Evolutionary conservation across 2,797 vertebrate species (phyloP).

Genomic region (Malurus splendens): DNA sequence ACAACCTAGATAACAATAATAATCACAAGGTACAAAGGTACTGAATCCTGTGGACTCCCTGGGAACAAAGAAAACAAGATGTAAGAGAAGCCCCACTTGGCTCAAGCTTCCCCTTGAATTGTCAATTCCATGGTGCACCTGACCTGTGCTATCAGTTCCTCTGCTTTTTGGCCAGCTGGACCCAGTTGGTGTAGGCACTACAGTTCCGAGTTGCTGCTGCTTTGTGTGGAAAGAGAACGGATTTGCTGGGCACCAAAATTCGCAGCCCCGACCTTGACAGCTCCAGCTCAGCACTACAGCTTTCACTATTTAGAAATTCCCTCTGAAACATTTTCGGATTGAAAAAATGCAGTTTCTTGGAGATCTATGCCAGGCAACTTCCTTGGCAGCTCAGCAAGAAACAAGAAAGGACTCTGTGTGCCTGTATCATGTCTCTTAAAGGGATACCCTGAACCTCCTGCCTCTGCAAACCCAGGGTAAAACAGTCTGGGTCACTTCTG

Average conservation of each 20-base stretch:
- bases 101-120: neutral
- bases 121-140: neutral
- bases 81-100: neutral
- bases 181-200: neutral
- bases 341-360: neutral
- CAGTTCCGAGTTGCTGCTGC: neutral
- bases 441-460: neutral
- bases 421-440: neutral
- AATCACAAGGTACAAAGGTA: neutral
- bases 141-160: neutral
- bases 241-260: fast-evolving
- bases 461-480: neutral
- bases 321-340: neutral
- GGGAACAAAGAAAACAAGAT: neutral
- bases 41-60: neutral
- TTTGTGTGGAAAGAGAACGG: neutral
- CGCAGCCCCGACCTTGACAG: neutral
- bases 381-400: neutral
- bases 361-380: neutral
- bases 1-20: neutral
- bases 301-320: neutral
- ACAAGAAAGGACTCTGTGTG: neutral
- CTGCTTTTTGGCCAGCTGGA: neutral
- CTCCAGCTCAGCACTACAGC: fast-evolving
- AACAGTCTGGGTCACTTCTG: neutral